These are phyloP conservation scores for Sebastes minor DNA, from an alignment of 2,797 vertebrate genomes.

Conservation along the genomic window DNA sequence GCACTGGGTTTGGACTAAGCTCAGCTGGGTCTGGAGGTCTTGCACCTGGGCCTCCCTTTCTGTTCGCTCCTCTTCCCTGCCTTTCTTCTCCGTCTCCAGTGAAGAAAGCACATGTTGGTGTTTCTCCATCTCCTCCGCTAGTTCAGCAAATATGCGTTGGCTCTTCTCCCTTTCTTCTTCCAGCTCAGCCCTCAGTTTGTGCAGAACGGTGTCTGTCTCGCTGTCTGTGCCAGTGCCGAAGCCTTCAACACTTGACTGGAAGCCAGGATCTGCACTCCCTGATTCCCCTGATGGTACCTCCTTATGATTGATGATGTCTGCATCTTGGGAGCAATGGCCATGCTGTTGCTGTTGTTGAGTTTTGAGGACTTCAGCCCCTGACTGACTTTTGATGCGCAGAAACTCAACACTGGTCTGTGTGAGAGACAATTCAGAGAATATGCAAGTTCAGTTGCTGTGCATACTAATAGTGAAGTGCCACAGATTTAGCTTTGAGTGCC, in stretches of 20 bases:
- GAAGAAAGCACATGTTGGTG: conserved; percentile 66
- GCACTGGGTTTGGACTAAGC: conserved; percentile 69
- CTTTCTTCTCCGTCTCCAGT: conserved; percentile 76
- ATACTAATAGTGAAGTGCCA: background rate
- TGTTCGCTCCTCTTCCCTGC: conserved; percentile 72
- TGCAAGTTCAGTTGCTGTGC: background rate
- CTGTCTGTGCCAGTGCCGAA: conserved; percentile 30
- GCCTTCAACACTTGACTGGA: conserved; percentile 53
- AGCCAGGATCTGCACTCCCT: conserved; percentile 41
- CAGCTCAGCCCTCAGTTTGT: conserved; percentile 73
- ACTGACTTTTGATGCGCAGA: conserved; percentile 76
- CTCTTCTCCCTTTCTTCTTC: conserved; percentile 71
- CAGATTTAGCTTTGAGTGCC: background rate
- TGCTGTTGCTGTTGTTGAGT: conserved; percentile 47
- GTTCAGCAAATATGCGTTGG: conserved; percentile 49
- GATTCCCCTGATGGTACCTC: conserved; percentile 59
- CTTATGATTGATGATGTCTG: conserved; percentile 58
- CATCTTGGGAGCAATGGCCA: conserved; percentile 48
- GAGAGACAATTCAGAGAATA: conserved; percentile 13
- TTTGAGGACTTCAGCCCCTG: conserved; percentile 58
- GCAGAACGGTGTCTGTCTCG: conserved; percentile 44
- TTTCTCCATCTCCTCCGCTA: conserved; percentile 63
- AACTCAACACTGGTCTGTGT: conserved; percentile 81
- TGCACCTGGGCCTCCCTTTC: conserved; percentile 73
- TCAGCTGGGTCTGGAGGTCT: conserved; percentile 70